A percentile compares a stretch with the other conserved stretches of the same genome.
Conservation (phyloP, 2,797 vertebrate species). For the Protosalanx chinensis region DNA sequence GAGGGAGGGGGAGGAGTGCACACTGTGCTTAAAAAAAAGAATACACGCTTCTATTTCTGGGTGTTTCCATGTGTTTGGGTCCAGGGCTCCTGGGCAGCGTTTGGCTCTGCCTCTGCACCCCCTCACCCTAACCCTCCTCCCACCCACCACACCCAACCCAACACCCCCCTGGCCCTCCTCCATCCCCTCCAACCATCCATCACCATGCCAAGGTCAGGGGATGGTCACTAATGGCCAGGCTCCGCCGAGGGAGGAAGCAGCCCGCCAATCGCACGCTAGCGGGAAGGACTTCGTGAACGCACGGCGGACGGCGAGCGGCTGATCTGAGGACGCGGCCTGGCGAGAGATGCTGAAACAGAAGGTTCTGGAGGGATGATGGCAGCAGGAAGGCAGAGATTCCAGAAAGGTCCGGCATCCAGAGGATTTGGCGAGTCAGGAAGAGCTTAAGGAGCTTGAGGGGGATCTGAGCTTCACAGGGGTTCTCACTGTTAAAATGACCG, state of each 20-base stretch:
- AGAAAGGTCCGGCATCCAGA: neutral
- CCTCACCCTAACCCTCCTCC: neutral
- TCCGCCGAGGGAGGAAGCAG: neutral
- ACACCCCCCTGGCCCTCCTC: no score
- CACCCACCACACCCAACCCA: neutral
- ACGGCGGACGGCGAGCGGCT: no score
- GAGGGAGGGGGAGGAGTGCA: neutral
- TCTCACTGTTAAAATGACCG: neutral
- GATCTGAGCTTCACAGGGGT: neutral
- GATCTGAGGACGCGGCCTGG: no score
- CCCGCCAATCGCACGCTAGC: no score
- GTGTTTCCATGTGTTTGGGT: conserved; percentile 29
- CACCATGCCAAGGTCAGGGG: neutral
- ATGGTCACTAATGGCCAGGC: neutral
- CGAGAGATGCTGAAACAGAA: neutral
- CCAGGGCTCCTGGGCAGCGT: neutral
- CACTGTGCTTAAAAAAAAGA: conserved; percentile 51
- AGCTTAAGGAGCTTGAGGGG: neutral
- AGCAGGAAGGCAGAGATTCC: neutral
- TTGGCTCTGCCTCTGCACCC: neutral
- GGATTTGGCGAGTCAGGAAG: neutral
- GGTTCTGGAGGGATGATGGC: neutral
- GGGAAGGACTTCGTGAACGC: no score
- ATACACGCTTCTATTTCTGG: conserved; percentile 43
- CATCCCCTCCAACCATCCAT: neutral